A percentile compares a stretch with the other conserved stretches of the same genome.
These are phyloP conservation scores for Bovichtus variegatus DNA, from an alignment of 2,797 vertebrate genomes.

Conservation along the genomic window DNA sequence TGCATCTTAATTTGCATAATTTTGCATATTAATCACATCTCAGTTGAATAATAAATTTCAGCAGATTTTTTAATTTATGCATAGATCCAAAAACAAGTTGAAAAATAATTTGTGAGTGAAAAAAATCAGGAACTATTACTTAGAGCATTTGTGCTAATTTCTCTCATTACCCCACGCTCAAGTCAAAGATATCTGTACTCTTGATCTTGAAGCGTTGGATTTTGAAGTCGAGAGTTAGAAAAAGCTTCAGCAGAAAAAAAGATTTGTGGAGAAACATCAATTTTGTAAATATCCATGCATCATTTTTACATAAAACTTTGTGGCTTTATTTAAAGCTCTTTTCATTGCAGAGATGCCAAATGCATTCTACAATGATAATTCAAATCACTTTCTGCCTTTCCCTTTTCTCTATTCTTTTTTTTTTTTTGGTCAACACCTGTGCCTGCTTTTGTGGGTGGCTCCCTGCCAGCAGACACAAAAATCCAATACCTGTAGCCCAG, in stretches of 20 bases:
- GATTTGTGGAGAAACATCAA: not conserved
- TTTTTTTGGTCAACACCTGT: constrained; percentile 76
- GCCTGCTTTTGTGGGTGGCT: constrained; percentile 73
- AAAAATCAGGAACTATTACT: constrained; percentile 93
- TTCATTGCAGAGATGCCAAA: constrained; percentile 54
- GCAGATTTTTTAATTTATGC: constrained; percentile 99
- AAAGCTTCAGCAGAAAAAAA: constrained; percentile 8
- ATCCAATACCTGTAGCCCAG: constrained; percentile 71
- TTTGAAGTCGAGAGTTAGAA: constrained; percentile 68
- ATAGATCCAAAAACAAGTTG: constrained; percentile 97
- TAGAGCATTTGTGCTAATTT: constrained; percentile 95
- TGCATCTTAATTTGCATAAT: constrained; percentile 99
- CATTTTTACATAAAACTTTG: constrained; percentile 57
- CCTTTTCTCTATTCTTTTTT: constrained; percentile 13
- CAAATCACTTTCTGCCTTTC: constrained; percentile 67
- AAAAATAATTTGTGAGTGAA: constrained; percentile 92
- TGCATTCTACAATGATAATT: constrained; percentile 64
- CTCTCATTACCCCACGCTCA: constrained; percentile 93
- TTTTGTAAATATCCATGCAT: constrained; percentile 43
- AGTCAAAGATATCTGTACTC: constrained; percentile 84
- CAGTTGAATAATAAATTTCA: constrained; percentile 99
- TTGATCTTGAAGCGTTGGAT: constrained; percentile 86
- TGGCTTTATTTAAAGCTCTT: constrained; percentile 48
- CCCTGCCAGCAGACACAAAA: constrained; percentile 69
- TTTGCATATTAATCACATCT: constrained; percentile 99